Conservation (phyloP, 2,888 invertebrate genomes). For the Andrena marginata region DNA sequence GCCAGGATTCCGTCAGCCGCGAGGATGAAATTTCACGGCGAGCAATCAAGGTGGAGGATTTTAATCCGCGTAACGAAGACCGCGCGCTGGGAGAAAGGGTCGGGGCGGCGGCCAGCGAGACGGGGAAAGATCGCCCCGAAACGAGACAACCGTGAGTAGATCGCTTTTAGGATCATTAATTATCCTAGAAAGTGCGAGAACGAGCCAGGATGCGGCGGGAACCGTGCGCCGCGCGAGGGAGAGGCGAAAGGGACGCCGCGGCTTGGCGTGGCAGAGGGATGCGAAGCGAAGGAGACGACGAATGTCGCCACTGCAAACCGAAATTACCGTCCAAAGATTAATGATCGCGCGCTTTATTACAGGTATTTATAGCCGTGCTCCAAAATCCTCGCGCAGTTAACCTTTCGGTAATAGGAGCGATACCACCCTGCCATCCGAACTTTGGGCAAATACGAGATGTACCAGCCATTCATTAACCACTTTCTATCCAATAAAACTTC, state of each 20-base stretch:
- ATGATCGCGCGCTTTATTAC: constrained; percentile 79
- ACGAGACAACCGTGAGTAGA: constrained; percentile 82
- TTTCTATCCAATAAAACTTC: constrained; percentile 19
- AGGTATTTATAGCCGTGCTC: constrained; percentile 77
- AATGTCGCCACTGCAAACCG: constrained; percentile 82
- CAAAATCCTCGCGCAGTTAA: constrained; percentile 60
- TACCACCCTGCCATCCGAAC: background rate
- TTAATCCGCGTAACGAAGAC: constrained; percentile 40
- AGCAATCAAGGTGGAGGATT: constrained; percentile 22
- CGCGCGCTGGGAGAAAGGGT: background rate
- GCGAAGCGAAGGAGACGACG: constrained; percentile 69
- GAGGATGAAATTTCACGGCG: background rate
- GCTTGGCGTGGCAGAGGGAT: constrained; percentile 38
- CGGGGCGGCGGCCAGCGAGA: constrained; percentile 59
- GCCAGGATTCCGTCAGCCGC: too few species aligned
- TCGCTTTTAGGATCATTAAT: constrained; percentile 83
- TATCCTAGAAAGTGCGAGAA: constrained; percentile 79
- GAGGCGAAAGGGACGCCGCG: constrained; percentile 16
- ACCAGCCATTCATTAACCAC: background rate
- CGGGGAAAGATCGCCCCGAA: constrained; percentile 77
- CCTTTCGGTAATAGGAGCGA: constrained; percentile 26
- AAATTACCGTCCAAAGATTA: constrained; percentile 83
- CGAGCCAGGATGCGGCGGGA: constrained; percentile 57
- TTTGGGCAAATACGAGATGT: constrained; percentile 4
- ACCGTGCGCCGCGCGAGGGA: constrained; percentile 43